A percentile compares a stretch with the other conserved stretches of the same genome.
These are phyloP conservation scores for Heteractis magnifica DNA, from an alignment of 92 coral and sea anemone species.

Conservation along the genomic window DNA sequence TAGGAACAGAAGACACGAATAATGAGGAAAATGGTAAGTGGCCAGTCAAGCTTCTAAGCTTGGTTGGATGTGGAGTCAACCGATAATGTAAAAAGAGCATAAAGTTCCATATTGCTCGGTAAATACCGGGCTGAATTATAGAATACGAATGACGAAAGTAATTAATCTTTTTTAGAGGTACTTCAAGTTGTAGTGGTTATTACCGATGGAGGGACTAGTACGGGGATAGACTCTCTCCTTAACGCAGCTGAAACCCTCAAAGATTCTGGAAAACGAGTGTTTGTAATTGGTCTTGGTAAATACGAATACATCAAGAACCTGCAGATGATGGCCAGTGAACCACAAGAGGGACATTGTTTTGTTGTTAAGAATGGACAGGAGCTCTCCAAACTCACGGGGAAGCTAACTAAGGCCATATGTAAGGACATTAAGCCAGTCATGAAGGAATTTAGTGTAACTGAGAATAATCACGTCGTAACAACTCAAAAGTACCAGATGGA, in stretches of 20 bases:
- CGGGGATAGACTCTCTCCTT: constrained; percentile 35
- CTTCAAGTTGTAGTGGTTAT: constrained; percentile 32
- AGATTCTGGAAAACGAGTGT: constrained; percentile 36
- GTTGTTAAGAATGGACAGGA: constrained; percentile 22
- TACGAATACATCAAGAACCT: constrained; percentile 19
- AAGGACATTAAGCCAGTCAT: constrained; percentile 29
- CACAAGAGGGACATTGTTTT: constrained; percentile 22
- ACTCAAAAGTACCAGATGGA: constrained; percentile 12
- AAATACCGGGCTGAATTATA: not conserved
- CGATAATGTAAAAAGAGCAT: not conserved
- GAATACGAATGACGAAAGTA: not conserved
- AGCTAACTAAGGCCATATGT: constrained; percentile 27
- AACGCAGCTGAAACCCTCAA: constrained; percentile 19
- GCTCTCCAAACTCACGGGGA: not conserved
- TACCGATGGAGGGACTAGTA: constrained; percentile 33
- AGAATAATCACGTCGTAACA: constrained; percentile 19
- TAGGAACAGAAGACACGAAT: not conserved
- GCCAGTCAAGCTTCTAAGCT: no score
- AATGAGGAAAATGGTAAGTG: not conserved
- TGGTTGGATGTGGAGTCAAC: no score
- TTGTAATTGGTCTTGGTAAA: constrained; percentile 42
- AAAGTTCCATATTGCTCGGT: not conserved
- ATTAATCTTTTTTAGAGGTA: not conserved
- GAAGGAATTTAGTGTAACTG: constrained; percentile 27
- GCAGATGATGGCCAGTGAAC: constrained; percentile 39